Evolutionary conservation across 2,113 vertebrate species (phyloP).

Genomic region (Myotis lucifugus): DNA sequence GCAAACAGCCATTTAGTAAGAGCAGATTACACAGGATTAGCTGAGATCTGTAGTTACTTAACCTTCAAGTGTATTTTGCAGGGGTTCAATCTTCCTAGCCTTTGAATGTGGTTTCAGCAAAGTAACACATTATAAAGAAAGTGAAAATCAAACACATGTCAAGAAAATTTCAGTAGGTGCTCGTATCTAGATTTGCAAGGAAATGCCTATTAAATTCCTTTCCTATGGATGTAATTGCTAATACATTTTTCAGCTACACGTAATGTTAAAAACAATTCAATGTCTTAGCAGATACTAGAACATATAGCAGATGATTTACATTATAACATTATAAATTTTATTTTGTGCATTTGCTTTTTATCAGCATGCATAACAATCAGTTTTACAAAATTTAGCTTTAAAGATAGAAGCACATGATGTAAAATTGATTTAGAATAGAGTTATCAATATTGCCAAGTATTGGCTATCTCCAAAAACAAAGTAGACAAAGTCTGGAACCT

Average conservation of each 20-base stretch:
- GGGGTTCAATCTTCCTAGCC: slow-evolving; percentile 79
- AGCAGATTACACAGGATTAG: slow-evolving; percentile 90
- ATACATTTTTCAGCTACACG: neutral
- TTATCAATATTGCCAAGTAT: neutral
- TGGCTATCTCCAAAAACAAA: neutral
- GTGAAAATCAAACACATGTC: slow-evolving; percentile 46
- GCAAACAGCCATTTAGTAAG: slow-evolving; percentile 80
- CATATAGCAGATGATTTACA: slow-evolving; percentile 21
- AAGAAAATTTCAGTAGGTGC: neutral
- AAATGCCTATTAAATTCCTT: slow-evolving; percentile 35
- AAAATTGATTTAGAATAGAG: slow-evolving; percentile 6
- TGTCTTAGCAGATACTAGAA: neutral
- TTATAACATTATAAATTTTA: neutral
- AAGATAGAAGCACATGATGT: neutral
- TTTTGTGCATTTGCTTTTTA: neutral
- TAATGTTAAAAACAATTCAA: slow-evolving; percentile 48
- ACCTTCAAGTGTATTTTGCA: slow-evolving; percentile 86
- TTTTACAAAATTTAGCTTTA: slow-evolving; percentile 37
- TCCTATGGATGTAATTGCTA: neutral
- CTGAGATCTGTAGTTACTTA: slow-evolving; percentile 85
- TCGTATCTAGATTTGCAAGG: neutral
- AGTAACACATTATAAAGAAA: slow-evolving; percentile 32
- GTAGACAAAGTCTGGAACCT: neutral
- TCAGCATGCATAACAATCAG: neutral
- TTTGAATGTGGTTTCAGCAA: slow-evolving; percentile 51